These are phyloP conservation scores for Coracias cyanogaster DNA, from an alignment of 2,797 vertebrate genomes.

Conservation along the genomic window DNA sequence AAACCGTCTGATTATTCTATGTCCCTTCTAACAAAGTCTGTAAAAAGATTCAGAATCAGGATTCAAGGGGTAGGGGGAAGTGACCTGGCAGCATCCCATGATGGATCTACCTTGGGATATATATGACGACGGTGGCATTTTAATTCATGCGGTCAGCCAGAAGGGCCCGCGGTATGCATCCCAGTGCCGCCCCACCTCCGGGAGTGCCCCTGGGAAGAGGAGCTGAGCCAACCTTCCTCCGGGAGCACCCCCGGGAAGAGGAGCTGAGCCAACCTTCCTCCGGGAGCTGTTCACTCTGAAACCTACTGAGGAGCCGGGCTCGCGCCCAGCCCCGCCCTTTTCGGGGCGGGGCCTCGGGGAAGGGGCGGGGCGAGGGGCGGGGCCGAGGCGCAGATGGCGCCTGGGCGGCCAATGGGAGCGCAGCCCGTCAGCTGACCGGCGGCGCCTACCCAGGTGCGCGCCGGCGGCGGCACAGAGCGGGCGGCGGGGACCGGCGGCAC, in stretches of 20 bases:
- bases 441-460: conserved; percentile 82
- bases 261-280: rapidly evolving
- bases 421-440: conserved; percentile 79
- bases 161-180: rapidly evolving
- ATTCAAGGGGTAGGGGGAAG: neutral
- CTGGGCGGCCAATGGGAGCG: conserved; percentile 69
- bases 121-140: rapidly evolving
- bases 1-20: neutral
- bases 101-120: rapidly evolving
- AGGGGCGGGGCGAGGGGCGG: too few species aligned
- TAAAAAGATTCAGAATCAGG: too few species aligned
- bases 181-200: rapidly evolving
- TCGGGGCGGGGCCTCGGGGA: too few species aligned
- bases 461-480: conserved; percentile 74
- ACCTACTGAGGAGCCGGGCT: too few species aligned
- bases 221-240: rapidly evolving
- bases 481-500: neutral
- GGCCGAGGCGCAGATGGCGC: neutral
- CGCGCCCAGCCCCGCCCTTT: neutral
- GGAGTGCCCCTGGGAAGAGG: neutral
- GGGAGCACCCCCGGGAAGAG: rapidly evolving
- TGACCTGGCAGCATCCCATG: rapidly evolving
- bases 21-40: neutral
- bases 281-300: neutral
- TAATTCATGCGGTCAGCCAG: rapidly evolving